Evolutionary conservation across 2,888 invertebrate genomes (phyloP), one percentile per base, ranked within the genome.

Genomic region (Quadroppia sp.): DNA sequence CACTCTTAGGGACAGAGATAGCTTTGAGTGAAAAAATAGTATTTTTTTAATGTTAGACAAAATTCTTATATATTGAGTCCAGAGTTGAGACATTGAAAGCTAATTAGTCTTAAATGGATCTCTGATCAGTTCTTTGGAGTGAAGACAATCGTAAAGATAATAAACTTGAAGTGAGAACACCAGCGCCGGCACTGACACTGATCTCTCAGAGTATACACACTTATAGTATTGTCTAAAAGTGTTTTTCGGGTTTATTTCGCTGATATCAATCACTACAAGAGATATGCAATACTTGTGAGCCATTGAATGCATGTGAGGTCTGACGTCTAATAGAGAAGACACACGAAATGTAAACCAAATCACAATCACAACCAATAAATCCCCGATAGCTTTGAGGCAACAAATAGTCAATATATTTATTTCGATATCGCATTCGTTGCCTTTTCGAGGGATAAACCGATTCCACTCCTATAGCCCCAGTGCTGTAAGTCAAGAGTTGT

Each of bases 221-320:
- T 20, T 15, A 20, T 3, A 50, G n/a, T 50, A 7, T 59, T 59
- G 59, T 28, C 28, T 23, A 56, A 28, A 23, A 23, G 17, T 20
- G 1, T 59, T 30, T 2, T 59, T 30, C 28, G 50, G 50, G n/a
- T 20, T 50, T 50, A 20, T 20, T 20, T 20, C 20, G 13, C 17
- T 20, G 50, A 50, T 50, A 15, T 50, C 6, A 20, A 20, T 50
- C n/a, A 20, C 13, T 50, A 11, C 2, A n/a, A 4, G 3, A 50
- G 6, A 4, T 50, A 4, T 50, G 23, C 50, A 45, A 45, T 11
- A 45, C 25, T 9, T 61, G 30, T 30, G 32, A 6, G 30, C 6
- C 30, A 13, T n/a, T n/a, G 36, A 64, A 13, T 64, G 64, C 36
- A 59, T 59, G 64, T 64, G 64, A 36, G 64, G 64, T 64, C 64